Evolutionary conservation across 92 coral and sea anemone genomes (phyloP).

Genomic region (Epizoanthus illoricatus): DNA sequence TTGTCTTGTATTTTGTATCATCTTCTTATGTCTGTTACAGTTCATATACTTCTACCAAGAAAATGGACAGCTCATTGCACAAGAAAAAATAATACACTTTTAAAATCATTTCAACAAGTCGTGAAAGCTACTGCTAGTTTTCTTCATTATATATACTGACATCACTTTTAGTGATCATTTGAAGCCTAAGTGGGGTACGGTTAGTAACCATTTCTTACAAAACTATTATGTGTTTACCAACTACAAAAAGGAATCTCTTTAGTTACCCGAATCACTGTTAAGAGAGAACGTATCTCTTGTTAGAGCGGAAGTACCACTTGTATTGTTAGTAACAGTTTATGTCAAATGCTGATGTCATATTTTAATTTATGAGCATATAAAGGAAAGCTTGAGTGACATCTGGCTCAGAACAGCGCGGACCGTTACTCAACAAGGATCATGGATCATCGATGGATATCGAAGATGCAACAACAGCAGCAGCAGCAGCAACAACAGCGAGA

Average conservation of each 20-base stretch:
- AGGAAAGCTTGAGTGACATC: conserved; percentile 5
- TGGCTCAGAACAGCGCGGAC: neutral
- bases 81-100: neutral
- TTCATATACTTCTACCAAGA: no score
- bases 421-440: conserved; percentile 8
- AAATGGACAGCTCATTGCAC: no score
- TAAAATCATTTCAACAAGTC: neutral
- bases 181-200: no score
- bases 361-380: conserved; percentile 9
- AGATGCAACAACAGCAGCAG: neutral
- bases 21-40: no score
- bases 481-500: conserved; percentile 6
- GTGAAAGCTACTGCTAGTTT: no score
- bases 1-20: no score
- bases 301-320: conserved; percentile 27
- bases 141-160: no score
- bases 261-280: conserved; percentile 9
- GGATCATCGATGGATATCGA: conserved; percentile 7
- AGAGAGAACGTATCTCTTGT: neutral
- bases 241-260: neutral
- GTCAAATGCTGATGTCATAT: conserved; percentile 32
- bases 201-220: neutral
- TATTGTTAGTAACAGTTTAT: conserved; percentile 6
- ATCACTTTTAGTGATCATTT: no score
- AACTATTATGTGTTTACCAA: neutral